Evolutionary conservation across 2,888 invertebrate species (phyloP).

Genomic region (Stictocephala bisonia): DNA sequence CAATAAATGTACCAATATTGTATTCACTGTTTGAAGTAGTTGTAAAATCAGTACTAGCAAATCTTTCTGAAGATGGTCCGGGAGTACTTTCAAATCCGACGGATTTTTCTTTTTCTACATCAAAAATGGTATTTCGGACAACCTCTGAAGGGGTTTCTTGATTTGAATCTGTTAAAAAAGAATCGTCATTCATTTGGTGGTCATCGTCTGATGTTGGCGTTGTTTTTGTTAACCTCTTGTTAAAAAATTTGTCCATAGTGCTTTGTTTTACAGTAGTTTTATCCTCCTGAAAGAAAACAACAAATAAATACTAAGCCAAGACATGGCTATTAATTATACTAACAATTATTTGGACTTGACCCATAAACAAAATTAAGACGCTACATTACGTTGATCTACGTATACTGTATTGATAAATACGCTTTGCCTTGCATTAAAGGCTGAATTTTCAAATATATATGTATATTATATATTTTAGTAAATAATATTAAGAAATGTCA

Average conservation of each 20-base stretch:
- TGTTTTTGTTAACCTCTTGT: neutral
- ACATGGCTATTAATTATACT: no score
- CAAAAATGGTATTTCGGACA: neutral
- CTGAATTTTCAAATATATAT: no score
- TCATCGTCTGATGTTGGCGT: neutral
- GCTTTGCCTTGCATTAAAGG: no score
- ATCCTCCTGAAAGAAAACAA: slow-evolving; percentile 6
- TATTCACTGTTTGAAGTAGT: neutral
- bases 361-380: no score
- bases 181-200: neutral
- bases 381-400: no score
- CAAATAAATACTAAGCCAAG: no score
- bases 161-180: neutral
- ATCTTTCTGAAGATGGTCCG: neutral
- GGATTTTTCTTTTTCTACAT: slow-evolving; percentile 3
- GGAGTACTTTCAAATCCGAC: neutral
- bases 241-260: neutral
- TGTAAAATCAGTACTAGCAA: neutral
- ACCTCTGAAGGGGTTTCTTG: neutral
- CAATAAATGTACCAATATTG: neutral
- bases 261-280: slow-evolving; percentile 2
- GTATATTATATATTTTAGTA: no score
- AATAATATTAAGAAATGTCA: no score
- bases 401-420: no score
- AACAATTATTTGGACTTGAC: no score